phyloP scores from a whole-genome alignment of 2,113 vertebrate species.

The Lamprologus sp. region DNA sequence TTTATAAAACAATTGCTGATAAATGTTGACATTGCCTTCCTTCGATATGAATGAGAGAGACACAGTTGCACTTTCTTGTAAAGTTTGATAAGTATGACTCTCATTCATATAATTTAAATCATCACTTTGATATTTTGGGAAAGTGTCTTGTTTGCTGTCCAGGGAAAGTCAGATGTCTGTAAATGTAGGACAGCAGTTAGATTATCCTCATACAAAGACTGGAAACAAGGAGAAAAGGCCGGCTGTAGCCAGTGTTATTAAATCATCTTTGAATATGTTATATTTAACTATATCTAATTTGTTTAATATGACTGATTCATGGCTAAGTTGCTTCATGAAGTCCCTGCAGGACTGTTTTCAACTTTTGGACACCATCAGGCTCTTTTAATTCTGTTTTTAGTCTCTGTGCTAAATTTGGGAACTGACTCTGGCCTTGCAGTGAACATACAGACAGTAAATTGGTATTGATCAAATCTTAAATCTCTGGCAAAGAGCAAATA shows the following conservation, averaged over 20 bases:
- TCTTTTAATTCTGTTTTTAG: neutral
- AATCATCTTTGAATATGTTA: rapidly evolving
- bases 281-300: neutral
- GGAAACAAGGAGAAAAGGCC: neutral
- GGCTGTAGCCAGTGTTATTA: rapidly evolving
- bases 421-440: neutral
- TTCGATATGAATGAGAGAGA: neutral
- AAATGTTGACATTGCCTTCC: neutral
- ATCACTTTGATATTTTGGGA: neutral
- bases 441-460: neutral
- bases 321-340: neutral
- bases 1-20: neutral
- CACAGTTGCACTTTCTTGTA: neutral
- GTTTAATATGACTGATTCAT: neutral
- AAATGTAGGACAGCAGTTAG: neutral
- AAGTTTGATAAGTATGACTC: neutral
- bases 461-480: neutral
- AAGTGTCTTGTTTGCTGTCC: neutral
- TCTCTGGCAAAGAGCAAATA: neutral
- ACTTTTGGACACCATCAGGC: neutral
- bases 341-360: neutral
- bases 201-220: neutral
- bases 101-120: neutral
- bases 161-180: neutral
- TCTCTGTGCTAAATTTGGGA: neutral